Base-by-base conservation (phyloP, 2,888 invertebrate species). In the Sarcophaga subvicina region DNA sequence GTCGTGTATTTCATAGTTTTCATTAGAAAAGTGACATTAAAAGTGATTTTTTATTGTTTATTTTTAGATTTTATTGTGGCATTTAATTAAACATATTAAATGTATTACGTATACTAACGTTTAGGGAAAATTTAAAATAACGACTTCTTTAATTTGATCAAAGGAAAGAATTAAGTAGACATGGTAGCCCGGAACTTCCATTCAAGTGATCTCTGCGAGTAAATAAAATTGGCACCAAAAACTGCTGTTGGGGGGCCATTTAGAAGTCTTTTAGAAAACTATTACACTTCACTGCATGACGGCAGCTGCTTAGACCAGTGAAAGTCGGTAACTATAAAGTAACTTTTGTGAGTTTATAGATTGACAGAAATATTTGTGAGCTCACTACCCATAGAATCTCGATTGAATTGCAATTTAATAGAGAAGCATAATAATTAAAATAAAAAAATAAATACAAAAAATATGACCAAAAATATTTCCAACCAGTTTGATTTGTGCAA, bases 31-130 rank as follows among this genome's bases (percentile, higher is more conserved):
- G 12, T 54, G 17, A 54, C 8, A 10, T 37, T 37, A 37, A 37
- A 37, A 37, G 37, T 10, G 37, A 54, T 54, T 54, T 49, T 54
- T 12, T 14, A 54, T 54, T 54, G 4, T 54, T 54, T 54, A 12
- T 54, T 54, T 54, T 79, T 71, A 2, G 54, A 37, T 71, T 71
- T 79, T 54, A 71, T 71, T 63, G 64, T 49, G 54, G 27, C 70
- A 6, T 22, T 12, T 79, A 64, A 71, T 79, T 79, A 79, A 64
- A 63, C 17, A 79, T 22, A 54, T 63, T 37, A 8, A 37, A 62
- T 11, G 10, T 20, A n/a, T 20, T 47, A 45, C 12, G n/a, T 12
- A 25, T 25, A 12, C 75, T 64, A 54, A 17, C 54, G 17, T 54
- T 54, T 10, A 27, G 12, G 17, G 47, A 80, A 12, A 8, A 47